Evolutionary conservation across 2,797 vertebrate species (phyloP).

Genomic region (Notolabrus celidotus): DNA sequence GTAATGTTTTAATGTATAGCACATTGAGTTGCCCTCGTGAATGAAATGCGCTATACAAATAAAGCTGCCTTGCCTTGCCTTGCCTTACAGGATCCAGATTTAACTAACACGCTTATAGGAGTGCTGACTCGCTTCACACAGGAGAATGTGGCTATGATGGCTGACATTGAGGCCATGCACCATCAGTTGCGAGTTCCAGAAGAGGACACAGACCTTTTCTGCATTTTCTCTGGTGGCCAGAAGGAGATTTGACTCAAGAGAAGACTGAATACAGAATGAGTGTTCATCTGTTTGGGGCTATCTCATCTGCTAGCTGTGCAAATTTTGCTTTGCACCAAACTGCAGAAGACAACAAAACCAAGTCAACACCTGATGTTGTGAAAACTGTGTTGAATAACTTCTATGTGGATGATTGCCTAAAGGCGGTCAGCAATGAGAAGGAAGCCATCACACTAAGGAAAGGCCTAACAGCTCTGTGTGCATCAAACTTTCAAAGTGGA

Average conservation of each 20-base stretch:
- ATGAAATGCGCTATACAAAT: too few relatives aligned
- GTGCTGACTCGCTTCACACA: constrained; percentile 7
- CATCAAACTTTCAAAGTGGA: neutral
- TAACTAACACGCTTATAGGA: constrained; percentile 8
- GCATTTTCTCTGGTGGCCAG: constrained; percentile 6
- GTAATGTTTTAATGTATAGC: too few relatives aligned
- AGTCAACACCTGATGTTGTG: too few relatives aligned
- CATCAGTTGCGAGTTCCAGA: neutral
- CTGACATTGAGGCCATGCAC: neutral
- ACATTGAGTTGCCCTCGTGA: too few relatives aligned
- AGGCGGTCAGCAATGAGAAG: too few relatives aligned
- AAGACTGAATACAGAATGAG: neutral
- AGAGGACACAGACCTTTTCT: neutral
- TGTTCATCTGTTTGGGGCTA: constrained; percentile 1
- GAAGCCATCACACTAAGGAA: too few relatives aligned
- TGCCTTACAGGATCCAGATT: constrained; percentile 23
- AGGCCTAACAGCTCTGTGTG: neutral
- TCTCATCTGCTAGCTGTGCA: neutral
- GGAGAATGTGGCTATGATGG: neutral
- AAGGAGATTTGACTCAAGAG: neutral
- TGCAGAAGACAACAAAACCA: too few relatives aligned
- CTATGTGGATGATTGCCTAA: too few relatives aligned
- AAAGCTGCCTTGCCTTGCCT: too few relatives aligned
- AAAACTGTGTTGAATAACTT: too few relatives aligned
- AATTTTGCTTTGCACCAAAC: neutral